These are phyloP conservation scores for Pagrus major DNA, from an alignment of 2,113 vertebrate species.

Conservation along the genomic window DNA sequence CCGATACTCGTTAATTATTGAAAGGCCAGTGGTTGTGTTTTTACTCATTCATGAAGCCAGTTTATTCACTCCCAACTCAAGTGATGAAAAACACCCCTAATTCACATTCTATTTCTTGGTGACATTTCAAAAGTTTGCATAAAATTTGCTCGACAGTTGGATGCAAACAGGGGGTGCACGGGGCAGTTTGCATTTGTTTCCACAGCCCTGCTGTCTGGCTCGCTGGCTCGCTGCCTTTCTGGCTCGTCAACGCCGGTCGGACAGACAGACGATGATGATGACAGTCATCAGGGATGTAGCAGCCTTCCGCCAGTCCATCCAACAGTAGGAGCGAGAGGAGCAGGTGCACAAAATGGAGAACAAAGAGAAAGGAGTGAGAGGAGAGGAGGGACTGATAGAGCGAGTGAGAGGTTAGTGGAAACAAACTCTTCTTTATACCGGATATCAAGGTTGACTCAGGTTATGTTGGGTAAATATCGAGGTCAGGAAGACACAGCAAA, in stretches of 20 bases:
- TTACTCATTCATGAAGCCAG: conserved; percentile 43
- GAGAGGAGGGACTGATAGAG: conserved; percentile 12
- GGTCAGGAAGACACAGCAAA: conserved; percentile 24
- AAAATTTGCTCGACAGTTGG: conserved; percentile 59
- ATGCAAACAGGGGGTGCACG: conserved; percentile 35
- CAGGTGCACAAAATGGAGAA: conserved; percentile 71
- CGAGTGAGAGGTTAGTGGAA: conserved; percentile 17
- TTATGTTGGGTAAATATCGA: conserved; percentile 35
- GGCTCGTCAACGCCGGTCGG: conserved; percentile 62
- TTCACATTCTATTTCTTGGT: conserved; percentile 18
- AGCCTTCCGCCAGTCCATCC: conserved; percentile 61
- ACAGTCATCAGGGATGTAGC: conserved; percentile 73
- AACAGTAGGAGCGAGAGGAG: conserved; percentile 56
- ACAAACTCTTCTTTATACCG: conserved; percentile 30
- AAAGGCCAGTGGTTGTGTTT: conserved; percentile 3
- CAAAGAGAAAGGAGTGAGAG: conserved; percentile 55
- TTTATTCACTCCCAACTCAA: conserved; percentile 27
- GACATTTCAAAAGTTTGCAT: conserved; percentile 56
- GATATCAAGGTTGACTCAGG: conserved; percentile 27
- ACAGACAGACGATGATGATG: conserved; percentile 78
- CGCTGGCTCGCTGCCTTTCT: conserved; percentile 65
- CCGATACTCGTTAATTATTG: conserved; percentile 28
- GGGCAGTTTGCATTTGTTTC: conserved; percentile 68
- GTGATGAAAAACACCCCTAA: conserved; percentile 22
- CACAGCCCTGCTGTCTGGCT: conserved; percentile 66